Evolutionary conservation across 2,113 vertebrate genomes (phyloP).

Genomic region (Leiothrix lutea): DNA sequence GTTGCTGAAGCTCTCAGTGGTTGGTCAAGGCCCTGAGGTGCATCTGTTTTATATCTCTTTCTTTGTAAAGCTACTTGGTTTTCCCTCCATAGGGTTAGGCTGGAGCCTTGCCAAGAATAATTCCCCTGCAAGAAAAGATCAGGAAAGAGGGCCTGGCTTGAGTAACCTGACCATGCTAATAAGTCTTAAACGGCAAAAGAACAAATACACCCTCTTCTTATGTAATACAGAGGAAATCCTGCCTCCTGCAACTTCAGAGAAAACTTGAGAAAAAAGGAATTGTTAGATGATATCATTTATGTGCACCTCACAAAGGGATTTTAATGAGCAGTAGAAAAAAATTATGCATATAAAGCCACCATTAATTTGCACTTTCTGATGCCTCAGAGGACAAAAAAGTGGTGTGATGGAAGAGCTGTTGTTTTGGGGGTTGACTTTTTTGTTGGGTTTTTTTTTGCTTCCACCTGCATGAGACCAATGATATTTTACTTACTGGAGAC

Average conservation of each 20-base stretch:
- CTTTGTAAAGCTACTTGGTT: background rate
- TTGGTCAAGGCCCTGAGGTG: background rate
- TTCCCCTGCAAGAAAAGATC: slow-evolving; percentile 28
- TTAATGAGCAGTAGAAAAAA: background rate
- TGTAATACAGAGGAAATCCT: slow-evolving; percentile 55
- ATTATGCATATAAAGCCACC: background rate
- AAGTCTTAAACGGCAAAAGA: background rate
- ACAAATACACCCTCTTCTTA: slow-evolving; percentile 14
- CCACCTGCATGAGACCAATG: background rate
- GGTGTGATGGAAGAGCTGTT: background rate
- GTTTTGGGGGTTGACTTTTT: background rate
- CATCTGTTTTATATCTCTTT: background rate
- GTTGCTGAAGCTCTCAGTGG: background rate
- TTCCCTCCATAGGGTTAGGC: background rate
- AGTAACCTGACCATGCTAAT: background rate
- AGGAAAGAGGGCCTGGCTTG: background rate
- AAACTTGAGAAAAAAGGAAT: background rate
- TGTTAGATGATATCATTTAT: background rate
- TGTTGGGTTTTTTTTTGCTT: fast-evolving
- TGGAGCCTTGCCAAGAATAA: slow-evolving; percentile 52
- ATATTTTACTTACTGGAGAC: background rate
- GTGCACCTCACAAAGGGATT: background rate
- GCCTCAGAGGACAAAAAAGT: background rate
- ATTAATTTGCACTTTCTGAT: background rate
- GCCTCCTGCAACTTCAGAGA: slow-evolving; percentile 6